Evolutionary conservation across 1,140 invertebrate genomes (phyloP).

Genomic region (Episyrphus balteatus): DNA sequence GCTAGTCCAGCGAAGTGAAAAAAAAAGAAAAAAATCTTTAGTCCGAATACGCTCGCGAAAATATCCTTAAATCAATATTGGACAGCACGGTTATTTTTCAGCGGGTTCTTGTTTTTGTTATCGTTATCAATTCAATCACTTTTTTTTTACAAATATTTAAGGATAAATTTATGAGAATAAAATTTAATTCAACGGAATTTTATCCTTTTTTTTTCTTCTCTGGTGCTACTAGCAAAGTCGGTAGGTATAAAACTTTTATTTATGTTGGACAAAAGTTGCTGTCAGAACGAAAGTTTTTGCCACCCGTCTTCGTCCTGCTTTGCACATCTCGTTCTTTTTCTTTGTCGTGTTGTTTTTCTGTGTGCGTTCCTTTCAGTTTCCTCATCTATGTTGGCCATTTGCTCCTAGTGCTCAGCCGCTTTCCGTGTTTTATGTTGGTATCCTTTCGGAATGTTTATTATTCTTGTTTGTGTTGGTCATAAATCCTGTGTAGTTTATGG

Average conservation of each 20-base stretch:
- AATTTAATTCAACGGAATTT: too few relatives aligned
- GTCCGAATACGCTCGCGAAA: too few relatives aligned
- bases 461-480: constrained; percentile 22
- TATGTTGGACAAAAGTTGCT: constrained; percentile 22
- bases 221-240: constrained; percentile 34
- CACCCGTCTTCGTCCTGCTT: constrained; percentile 14
- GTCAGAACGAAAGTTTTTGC: constrained; percentile 14
- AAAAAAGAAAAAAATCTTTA: too few relatives aligned
- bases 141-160: too few relatives aligned
- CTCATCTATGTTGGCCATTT: constrained; percentile 4
- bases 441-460: constrained; percentile 1
- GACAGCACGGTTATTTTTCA: too few relatives aligned
- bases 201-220: constrained; percentile 9
- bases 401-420: not conserved
- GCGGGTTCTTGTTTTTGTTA: too few relatives aligned
- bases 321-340: constrained; percentile 9
- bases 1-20: too few relatives aligned
- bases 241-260: constrained; percentile 38
- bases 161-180: too few relatives aligned
- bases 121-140: too few relatives aligned
- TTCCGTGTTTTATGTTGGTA: constrained; percentile 1
- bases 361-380: constrained; percentile 9
- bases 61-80: too few relatives aligned
- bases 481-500: constrained; percentile 36
- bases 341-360: constrained; percentile 6